These are phyloP conservation scores for Melanostoma scalare DNA, from an alignment of 2,888 invertebrate species.

Conservation along the genomic window DNA sequence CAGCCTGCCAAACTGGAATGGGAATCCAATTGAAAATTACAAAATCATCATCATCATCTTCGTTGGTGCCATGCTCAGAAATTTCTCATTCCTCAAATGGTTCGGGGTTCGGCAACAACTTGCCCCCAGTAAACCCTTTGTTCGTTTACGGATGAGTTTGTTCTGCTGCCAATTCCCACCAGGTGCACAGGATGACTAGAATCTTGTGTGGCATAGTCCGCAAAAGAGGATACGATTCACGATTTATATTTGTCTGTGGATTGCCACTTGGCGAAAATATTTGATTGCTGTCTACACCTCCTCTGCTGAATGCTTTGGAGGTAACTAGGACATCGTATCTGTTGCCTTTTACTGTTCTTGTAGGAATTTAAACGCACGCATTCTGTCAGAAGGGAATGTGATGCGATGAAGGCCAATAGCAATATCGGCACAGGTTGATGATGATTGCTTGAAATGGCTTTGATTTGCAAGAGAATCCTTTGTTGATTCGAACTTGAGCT, in stretches of 20 bases:
- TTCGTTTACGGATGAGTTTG: constrained; percentile 5
- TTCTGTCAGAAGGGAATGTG: too few species aligned
- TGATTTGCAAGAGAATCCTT: too few species aligned
- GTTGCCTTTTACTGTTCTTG: too few species aligned
- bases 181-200: constrained; percentile 20
- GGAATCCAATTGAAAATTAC: constrained; percentile 70
- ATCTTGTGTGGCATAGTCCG: constrained; percentile 15
- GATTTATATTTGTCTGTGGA: constrained; percentile 48
- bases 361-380: too few species aligned
- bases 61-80: constrained; percentile 30
- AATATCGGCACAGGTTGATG: too few species aligned
- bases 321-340: background rate
- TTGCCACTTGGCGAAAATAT: constrained; percentile 24
- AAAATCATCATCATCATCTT: constrained; percentile 61
- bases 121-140: background rate
- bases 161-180: background rate
- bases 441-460: too few species aligned
- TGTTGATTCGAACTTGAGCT: too few species aligned
- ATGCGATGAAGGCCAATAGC: too few species aligned
- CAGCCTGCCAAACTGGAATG: constrained; percentile 47
- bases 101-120: background rate
- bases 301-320: constrained; percentile 1
- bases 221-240: constrained; percentile 33
- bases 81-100: constrained; percentile 29
- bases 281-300: constrained; percentile 38